phyloP scores from a whole-genome alignment of 2,888 invertebrate genomes.

The Nomada fabriciana region DNA sequence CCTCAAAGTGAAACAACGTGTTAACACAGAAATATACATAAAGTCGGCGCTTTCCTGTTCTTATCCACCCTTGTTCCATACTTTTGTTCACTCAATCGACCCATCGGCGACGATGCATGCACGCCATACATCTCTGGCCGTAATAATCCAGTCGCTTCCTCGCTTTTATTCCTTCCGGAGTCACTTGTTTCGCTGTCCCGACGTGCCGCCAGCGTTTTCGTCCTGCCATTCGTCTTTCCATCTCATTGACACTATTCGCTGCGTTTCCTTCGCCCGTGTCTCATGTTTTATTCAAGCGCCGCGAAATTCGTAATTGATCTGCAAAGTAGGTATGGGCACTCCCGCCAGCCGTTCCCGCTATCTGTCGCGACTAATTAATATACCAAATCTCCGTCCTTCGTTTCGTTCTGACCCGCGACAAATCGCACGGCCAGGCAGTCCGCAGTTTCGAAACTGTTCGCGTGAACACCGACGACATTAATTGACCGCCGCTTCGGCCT shows the following conservation, averaged over 20 bases:
- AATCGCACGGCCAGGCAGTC: conserved; percentile 1
- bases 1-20: too few relatives aligned
- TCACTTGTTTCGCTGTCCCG: conserved; percentile 14
- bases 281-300: conserved; percentile 47
- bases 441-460: background rate
- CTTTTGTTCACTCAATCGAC: background rate
- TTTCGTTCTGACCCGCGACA: background rate
- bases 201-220: conserved; percentile 6
- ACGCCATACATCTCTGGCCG: background rate
- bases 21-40: too few relatives aligned
- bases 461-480: conserved; percentile 10
- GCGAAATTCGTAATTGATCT: conserved; percentile 40
- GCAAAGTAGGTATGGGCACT: conserved; percentile 13
- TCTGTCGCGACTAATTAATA: conserved; percentile 31
- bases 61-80: background rate
- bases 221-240: conserved; percentile 43
- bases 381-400: background rate
- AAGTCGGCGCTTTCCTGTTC: background rate
- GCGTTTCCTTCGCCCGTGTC: conserved; percentile 27
- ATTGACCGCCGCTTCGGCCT: background rate
- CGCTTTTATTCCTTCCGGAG: conserved; percentile 22
- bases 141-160: conserved; percentile 14
- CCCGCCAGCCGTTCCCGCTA: background rate
- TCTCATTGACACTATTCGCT: conserved; percentile 49
- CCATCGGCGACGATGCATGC: background rate